A percentile compares a stretch with the other conserved stretches of the same genome.
Conservation (phyloP, 2,888 invertebrate species). For the Eilema sororculum region DNA sequence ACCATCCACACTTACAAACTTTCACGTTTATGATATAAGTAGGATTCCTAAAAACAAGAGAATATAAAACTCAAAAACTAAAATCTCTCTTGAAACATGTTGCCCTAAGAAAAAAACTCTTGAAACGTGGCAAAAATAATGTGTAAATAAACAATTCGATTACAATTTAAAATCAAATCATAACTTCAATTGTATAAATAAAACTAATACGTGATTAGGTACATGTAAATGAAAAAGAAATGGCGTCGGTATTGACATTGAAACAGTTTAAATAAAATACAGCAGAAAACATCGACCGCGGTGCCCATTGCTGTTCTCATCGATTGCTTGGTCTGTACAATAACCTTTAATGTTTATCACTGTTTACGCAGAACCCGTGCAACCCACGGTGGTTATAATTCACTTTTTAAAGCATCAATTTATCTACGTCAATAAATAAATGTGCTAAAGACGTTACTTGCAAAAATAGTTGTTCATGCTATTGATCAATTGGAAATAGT, state of each 20-base stretch:
- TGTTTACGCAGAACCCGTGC: constrained; percentile 9
- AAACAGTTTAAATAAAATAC: not conserved
- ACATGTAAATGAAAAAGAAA: not conserved
- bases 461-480: not conserved
- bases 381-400: constrained; percentile 1
- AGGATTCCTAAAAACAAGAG: no score
- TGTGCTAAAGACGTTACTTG: not conserved
- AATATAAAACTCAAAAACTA: not conserved
- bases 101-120: no score
- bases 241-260: not conserved
- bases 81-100: not conserved
- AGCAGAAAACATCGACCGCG: not conserved
- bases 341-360: constrained; percentile 11
- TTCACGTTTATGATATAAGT: no score
- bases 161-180: not conserved
- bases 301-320: not conserved
- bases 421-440: constrained; percentile 11
- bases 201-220: not conserved
- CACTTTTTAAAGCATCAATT: constrained; percentile 14
- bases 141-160: not conserved
- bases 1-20: no score
- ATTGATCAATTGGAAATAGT: not conserved
- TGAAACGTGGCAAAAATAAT: not conserved
- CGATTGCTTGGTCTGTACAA: not conserved
- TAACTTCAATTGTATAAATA: not conserved